Conservation (phyloP, 2,113 vertebrate species). For the Tor tambroides region DNA sequence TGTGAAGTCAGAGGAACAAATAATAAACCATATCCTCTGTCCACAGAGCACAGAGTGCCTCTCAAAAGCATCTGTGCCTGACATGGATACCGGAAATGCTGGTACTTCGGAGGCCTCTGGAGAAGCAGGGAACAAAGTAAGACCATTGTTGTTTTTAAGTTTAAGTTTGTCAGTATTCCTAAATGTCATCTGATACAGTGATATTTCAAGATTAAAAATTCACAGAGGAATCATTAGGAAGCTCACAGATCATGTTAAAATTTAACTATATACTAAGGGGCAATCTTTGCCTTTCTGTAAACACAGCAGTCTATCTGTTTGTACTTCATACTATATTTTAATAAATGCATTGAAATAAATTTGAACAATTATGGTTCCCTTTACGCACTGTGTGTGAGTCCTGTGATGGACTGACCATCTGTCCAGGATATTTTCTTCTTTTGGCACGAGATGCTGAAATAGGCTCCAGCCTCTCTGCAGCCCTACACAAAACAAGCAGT, state of each 20-base stretch:
- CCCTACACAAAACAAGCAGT: not conserved
- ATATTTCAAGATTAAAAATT: not conserved
- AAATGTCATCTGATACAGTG: no score
- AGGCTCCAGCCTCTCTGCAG: not conserved
- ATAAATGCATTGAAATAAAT: no score
- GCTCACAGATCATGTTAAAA: no score
- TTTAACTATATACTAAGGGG: no score
- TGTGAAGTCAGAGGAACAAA: not conserved
- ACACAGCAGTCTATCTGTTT: no score
- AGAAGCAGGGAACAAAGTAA: constrained; percentile 78
- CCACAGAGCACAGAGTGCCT: constrained; percentile 64
- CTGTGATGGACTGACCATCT: no score
- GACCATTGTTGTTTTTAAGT: not conserved
- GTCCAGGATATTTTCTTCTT: no score
- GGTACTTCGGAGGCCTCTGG: constrained; percentile 64
- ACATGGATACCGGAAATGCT: constrained; percentile 73
- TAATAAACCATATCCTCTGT: not conserved
- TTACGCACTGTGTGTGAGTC: no score
- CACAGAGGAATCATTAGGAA: not conserved
- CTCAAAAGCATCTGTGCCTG: constrained; percentile 76
- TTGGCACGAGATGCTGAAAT: no score
- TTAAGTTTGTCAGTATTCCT: not conserved
- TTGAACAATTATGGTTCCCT: no score
- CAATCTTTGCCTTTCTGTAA: no score
- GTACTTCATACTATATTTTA: no score